A percentile compares a stretch with the other conserved stretches of the same genome.
phyloP scores from a whole-genome alignment of 2,888 invertebrate genomes.

The Girardia tigrina region DNA sequence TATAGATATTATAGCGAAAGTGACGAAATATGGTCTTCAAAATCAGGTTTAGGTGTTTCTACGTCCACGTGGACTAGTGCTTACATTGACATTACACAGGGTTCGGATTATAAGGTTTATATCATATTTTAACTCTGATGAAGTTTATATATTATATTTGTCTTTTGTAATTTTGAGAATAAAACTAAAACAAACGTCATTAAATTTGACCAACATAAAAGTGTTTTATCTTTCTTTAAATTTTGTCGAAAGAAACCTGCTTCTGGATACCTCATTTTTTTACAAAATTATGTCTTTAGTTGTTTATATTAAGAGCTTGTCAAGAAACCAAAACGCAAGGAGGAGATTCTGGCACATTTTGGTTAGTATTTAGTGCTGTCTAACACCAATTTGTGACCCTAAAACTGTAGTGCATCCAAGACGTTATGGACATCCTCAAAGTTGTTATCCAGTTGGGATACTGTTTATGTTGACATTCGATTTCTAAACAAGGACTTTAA shows the following conservation, averaged over 20 bases:
- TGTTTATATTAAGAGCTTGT: background rate
- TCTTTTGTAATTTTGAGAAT: too few relatives aligned
- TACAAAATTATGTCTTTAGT: background rate
- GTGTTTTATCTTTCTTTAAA: too few relatives aligned
- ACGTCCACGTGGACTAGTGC: background rate
- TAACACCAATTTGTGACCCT: too few relatives aligned
- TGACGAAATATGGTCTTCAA: conserved; percentile 28
- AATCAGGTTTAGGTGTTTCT: background rate
- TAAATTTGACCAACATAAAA: too few relatives aligned
- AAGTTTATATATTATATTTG: too few relatives aligned
- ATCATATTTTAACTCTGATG: too few relatives aligned
- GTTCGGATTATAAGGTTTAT: conserved; percentile 21
- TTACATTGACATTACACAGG: background rate
- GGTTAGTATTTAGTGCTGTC: background rate
- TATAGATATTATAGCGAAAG: conserved; percentile 24
- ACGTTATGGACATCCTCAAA: conserved; percentile 2
- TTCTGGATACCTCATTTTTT: background rate
- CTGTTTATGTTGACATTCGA: background rate
- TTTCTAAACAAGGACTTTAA: conserved; percentile 15
- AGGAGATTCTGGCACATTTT: background rate
- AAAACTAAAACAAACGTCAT: too few relatives aligned
- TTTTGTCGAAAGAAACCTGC: too few relatives aligned
- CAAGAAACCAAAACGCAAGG: conserved; percentile 4
- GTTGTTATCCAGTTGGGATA: background rate
- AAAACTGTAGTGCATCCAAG: background rate